Evolutionary conservation across 2,797 vertebrate species (phyloP).

Genomic region (Babyrousa celebensis): DNA sequence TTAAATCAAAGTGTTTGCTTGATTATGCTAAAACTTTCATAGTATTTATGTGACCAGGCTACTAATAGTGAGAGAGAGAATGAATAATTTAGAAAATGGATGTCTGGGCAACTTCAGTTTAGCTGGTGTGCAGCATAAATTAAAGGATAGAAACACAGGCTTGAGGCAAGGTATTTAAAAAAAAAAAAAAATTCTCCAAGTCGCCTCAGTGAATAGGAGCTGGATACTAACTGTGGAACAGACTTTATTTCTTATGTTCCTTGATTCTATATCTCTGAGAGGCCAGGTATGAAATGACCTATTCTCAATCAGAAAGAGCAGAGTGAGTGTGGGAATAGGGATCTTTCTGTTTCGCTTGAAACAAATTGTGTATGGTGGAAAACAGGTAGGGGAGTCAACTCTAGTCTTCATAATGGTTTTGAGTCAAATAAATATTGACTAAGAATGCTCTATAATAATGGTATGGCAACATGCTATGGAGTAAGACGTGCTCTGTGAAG

Average conservation of each 20-base stretch:
- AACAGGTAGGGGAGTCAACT: neutral
- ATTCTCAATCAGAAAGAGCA: neutral
- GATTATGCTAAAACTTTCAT: neutral
- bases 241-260: neutral
- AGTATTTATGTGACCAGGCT: conserved; percentile 2
- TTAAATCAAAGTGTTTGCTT: neutral
- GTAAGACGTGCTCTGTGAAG: neutral
- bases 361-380: neutral
- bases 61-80: neutral
- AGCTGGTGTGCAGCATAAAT: neutral
- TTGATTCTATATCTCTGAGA: neutral
- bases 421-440: neutral
- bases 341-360: conserved; percentile 42
- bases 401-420: conserved; percentile 23
- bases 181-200: conserved; percentile 3
- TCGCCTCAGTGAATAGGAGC: neutral
- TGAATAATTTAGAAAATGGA: conserved; percentile 66
- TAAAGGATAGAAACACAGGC: neutral
- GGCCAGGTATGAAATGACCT: neutral
- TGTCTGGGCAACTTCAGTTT: neutral
- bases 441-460: neutral
- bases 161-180: neutral
- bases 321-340: neutral
- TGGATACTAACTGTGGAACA: neutral
- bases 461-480: neutral